Base-by-base conservation (phyloP, 2,113 vertebrate genomes). In the Calidris pugnax region DNA sequence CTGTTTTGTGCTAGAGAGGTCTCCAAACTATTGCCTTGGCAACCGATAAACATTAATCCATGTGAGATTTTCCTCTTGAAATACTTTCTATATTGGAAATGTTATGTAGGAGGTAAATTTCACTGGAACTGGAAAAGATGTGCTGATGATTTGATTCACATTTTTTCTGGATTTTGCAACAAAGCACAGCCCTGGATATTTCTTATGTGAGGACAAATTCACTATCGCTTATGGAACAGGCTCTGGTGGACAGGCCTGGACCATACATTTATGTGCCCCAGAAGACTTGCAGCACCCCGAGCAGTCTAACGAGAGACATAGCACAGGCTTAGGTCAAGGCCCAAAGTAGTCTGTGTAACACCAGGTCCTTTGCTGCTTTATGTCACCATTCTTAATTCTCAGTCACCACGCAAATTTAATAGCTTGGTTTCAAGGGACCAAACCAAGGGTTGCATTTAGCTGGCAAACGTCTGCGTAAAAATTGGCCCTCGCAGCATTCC, bases 41-140 rank as follows among this genome's bases (percentile, higher is more conserved):
- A 97, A 97, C 96, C 39, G 93, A 91, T 91, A 97, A 97, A 97
- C 97, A 95, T 92, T 96, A 97, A 96, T 96, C 64, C 90, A 97
- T 89, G 94, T 95, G 91, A 97, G 92, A 97, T 85, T 96, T 97
- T 97, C 93, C 85, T 93, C 88, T 93, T 93, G 91, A 97, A 96
- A 96, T 94, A 83, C 87, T 92, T 95, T 97, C 95, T 96, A 96
- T 95, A 94, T 95, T 97, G 88, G 94, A 97, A 97, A 96, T 35
- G 64, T 94, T 96, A 97, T 72, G 94, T 95, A 97, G 96, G 95
- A 94, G 96, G 96, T 81, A 97, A 93, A 95, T 94, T 94, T 91
- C 79, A 77, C 95, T 97, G 86, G 83, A 97, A 90, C 88, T 89
- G 74, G 93, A 94, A 93, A 88, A 88, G 88, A 92, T 94, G 86